Base-by-base conservation (phyloP, 2,113 vertebrate species). In the Cheirogaleus medius region DNA sequence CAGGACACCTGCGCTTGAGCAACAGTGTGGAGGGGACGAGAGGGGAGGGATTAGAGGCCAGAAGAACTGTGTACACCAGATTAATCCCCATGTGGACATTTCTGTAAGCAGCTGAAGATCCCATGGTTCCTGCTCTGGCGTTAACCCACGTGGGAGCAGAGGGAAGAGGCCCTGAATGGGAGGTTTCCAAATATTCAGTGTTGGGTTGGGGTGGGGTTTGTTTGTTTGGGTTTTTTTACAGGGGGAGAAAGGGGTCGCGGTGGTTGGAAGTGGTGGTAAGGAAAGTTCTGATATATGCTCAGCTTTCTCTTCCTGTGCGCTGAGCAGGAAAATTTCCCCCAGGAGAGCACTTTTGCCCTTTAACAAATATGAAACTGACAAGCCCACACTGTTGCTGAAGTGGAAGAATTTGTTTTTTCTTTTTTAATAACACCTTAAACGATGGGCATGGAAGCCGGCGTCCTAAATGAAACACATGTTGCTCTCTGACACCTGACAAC, bases 311-410 rank as follows among this genome's bases (percentile, higher is more conserved):
- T 94, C 83, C 66, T 56, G 56, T 60, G 49, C 60, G 13, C 39
- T 0, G 20, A 58, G 63, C 87, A 90, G 32, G 73, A 78, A 95
- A 89, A 82, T 60, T 82, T 96, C 77, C 97, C 96, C 82, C 83
- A 77, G 85, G 96, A 85, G 95, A 89, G 90, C 64, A 42, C 86
- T 77, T 92, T 66, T 97, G 94, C 93, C 97, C 96, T 97, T 97
- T 95, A 94, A 91, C 96, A 91, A 83, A 82, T 86, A 91, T 5
- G 77, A 95, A 90, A 81, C 82, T 91, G 96, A 96, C 94, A 95
- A 78, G 91, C 87, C 71, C 14, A 77, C 77, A 32, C 83, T 27
- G 39, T 73, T 85, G 89, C 64, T 68, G 71, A 87, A 91, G 87
- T 74, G 78, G 71, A 94, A 54, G 68, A 18, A 17, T 63, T 85